phyloP scores from a whole-genome alignment of 2,797 vertebrate genomes.

The Caiman crocodilus region DNA sequence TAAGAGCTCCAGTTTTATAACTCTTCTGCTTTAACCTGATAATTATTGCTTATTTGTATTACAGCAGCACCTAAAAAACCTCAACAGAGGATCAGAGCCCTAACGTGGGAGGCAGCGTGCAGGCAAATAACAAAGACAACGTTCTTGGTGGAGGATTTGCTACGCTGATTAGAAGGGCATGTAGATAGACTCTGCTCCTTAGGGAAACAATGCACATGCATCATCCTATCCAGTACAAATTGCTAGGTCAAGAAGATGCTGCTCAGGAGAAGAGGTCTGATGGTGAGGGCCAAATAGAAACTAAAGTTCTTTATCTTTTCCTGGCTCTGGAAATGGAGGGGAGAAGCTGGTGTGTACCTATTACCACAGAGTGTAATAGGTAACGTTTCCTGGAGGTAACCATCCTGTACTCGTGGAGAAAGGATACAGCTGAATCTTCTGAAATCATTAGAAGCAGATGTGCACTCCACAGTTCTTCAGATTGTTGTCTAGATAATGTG shows the following conservation, averaged over 20 bases:
- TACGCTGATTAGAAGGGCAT: background rate
- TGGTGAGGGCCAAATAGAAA: background rate
- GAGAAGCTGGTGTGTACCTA: too few relatives aligned
- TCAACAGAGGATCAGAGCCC: background rate
- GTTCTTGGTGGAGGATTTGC: accelerated
- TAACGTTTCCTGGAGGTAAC: background rate
- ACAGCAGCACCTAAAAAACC: background rate
- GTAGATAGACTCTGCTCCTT: background rate
- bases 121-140: background rate
- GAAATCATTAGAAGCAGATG: background rate
- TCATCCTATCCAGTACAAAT: background rate
- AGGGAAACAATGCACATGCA: background rate
- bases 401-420: background rate
- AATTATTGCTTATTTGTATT: background rate
- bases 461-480: background rate
- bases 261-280: background rate
- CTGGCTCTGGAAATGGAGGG: background rate
- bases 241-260: background rate
- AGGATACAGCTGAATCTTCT: background rate
- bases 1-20: accelerated
- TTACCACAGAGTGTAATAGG: background rate
- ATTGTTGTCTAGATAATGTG: background rate
- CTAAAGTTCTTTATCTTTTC: background rate
- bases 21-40: background rate
- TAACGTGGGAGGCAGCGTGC: background rate